phyloP scores from a whole-genome alignment of 2,113 vertebrate species.

The Pelobates fuscus region DNA sequence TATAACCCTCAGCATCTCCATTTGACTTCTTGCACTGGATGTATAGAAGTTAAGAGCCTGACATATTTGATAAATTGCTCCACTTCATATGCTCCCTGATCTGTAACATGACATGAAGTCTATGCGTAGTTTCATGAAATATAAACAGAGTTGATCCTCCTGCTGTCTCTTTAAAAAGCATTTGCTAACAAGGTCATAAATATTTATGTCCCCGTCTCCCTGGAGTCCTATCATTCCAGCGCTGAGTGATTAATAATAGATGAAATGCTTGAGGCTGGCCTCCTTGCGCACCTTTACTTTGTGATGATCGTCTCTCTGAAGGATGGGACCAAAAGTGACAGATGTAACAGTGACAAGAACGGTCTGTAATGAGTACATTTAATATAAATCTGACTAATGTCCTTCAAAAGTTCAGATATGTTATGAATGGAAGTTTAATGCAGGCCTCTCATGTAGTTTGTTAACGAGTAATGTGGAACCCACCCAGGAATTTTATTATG shows the following conservation, averaged over 20 bases:
- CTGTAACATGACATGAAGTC: conserved; percentile 57
- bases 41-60: conserved; percentile 29
- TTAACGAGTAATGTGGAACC: too few relatives aligned
- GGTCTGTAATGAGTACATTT: neutral
- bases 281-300: conserved; percentile 67
- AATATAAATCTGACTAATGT: neutral
- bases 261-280: conserved; percentile 76
- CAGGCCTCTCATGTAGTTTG: too few relatives aligned
- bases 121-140: conserved; percentile 58
- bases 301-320: conserved; percentile 61
- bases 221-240: conserved; percentile 72
- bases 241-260: conserved; percentile 79
- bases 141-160: conserved; percentile 58
- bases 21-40: conserved; percentile 7
- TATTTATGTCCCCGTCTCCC: conserved; percentile 71
- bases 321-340: conserved; percentile 53
- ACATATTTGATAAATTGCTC: conserved; percentile 51
- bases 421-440: neutral
- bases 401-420: neutral
- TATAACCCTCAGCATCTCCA: conserved; percentile 19
- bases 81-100: conserved; percentile 53
- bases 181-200: conserved; percentile 73
- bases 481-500: too few relatives aligned
- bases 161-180: conserved; percentile 54
- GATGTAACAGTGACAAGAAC: conserved; percentile 3